Percentiles rank a stretch among this genome's conserved stretches.
These are phyloP conservation scores for Dasypus novemcinctus DNA, from an alignment of 2,113 vertebrate genomes.

Conservation along the genomic window DNA sequence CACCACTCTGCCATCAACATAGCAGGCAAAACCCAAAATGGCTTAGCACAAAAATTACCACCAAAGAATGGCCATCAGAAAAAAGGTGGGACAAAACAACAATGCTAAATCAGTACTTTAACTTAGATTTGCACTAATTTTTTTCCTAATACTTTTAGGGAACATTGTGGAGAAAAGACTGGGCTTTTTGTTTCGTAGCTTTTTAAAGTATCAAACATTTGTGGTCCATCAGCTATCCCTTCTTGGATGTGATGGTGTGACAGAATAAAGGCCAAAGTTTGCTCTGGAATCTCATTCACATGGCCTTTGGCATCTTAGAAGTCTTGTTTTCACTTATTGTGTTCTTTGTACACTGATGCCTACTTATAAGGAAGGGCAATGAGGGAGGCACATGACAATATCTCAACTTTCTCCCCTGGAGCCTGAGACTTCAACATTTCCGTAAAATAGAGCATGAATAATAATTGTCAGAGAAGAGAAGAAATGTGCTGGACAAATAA, in stretches of 20 bases:
- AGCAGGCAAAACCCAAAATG: conserved; percentile 42
- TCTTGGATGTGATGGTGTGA: conserved; percentile 10
- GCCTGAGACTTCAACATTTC: not conserved
- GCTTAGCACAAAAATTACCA: conserved; percentile 50
- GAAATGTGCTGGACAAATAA: not conserved
- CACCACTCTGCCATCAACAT: not conserved
- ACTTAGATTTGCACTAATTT: conserved; percentile 64
- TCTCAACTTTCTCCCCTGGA: not conserved
- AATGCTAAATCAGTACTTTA: not conserved
- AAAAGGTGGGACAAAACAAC: conserved; percentile 40
- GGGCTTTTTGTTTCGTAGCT: conserved; percentile 50
- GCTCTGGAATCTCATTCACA: conserved; percentile 19
- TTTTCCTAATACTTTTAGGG: conserved; percentile 34
- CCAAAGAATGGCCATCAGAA: conserved; percentile 48
- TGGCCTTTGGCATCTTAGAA: not conserved
- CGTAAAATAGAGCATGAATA: not conserved
- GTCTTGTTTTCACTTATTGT: not conserved
- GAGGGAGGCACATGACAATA: not conserved
- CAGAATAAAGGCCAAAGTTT: conserved; percentile 48
- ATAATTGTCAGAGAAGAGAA: not conserved
- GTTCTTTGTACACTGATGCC: not conserved
- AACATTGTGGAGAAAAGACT: conserved; percentile 39
- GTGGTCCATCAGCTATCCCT: not conserved
- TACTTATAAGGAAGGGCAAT: not conserved
- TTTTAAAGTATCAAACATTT: conserved; percentile 53